Evolutionary conservation across 2,797 vertebrate genomes (phyloP), one percentile per base, ranked within the genome.

Genomic region (Synaphobranchus kaupii): DNA sequence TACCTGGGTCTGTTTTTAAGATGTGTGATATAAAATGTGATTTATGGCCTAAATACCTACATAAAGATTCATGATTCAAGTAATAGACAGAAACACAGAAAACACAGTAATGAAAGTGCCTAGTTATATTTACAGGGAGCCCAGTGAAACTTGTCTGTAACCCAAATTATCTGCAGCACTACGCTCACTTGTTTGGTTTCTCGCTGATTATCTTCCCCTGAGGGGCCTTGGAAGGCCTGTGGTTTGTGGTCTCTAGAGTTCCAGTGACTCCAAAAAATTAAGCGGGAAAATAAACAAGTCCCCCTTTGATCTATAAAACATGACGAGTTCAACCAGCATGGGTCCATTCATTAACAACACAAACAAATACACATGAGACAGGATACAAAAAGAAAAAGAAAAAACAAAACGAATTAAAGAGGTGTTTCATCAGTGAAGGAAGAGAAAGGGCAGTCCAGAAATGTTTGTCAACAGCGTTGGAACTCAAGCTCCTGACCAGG

Each of bases 301-400:
- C 88, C 91, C 92, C 91, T 92, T 92, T 93, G 92, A 94, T 94
- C 92, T 90, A 94, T 93, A 92, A 94, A 92, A 93, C 89, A 93
- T 93, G 92, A 92, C 48, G 89, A 90, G 90, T 88, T 89, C 87
- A 89, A 86, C 85, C 89, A 88, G 85, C 66, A 25, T 83, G 88
- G 84, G 85, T 88, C 87, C 90, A 90, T 91, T 93, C 92, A 92
- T 92, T 93, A 92, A 88, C 84, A 90, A 81, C 78, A 81, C 4
- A 81, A 50, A 81, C 50, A 89, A 89, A 89, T 88, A 88, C 90
- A 91, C 90, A 89, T 78, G 85, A 66, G 90, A 86, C 86, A 89
- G 85, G 84, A 90, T 90, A 71, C 93, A 92, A 89, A 93, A 7
- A 44, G 20, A 39, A 20, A 44, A 44, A 17, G 10, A 28, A 28